phyloP scores from a whole-genome alignment of 1,140 invertebrate genomes.

The Rhizoglyphus robini region DNA sequence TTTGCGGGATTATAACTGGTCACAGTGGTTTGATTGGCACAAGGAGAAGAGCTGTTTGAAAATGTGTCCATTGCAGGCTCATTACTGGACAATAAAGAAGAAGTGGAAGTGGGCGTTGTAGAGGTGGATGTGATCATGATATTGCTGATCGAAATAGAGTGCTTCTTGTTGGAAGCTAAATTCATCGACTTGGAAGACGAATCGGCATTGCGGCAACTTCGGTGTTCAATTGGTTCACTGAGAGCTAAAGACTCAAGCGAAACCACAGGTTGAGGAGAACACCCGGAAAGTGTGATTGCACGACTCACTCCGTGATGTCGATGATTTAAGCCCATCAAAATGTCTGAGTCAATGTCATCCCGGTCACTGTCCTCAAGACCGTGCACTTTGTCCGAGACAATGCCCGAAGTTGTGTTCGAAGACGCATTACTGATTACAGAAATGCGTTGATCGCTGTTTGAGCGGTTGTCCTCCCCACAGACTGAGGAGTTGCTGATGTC shows the following conservation, averaged over 20 bases:
- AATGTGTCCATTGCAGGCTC: not conserved
- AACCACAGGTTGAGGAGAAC: conserved; percentile 35
- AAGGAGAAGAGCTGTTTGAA: not conserved
- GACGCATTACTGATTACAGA: conserved; percentile 81
- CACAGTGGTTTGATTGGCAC: not conserved
- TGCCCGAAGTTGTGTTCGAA: conserved; percentile 85
- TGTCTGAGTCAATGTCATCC: conserved; percentile 26
- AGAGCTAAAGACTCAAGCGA: conserved; percentile 56
- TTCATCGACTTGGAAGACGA: not conserved
- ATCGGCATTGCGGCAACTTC: not conserved
- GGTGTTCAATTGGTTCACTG: conserved; percentile 15
- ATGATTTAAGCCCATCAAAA: conserved; percentile 9
- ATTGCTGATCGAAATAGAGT: conserved; percentile 16
- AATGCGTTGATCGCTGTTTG: conserved; percentile 53
- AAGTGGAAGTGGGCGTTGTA: not conserved
- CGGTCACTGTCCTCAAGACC: conserved; percentile 69
- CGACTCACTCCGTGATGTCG: not conserved
- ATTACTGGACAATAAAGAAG: not conserved
- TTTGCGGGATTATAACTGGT: not conserved
- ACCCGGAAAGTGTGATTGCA: conserved; percentile 12
- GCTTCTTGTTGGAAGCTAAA: conserved; percentile 1
- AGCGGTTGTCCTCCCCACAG: not conserved
- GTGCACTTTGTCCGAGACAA: conserved; percentile 82
- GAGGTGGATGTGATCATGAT: conserved; percentile 8
- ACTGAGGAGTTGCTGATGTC: not conserved